A percentile compares a stretch with the other conserved stretches of the same genome.
Evolutionary conservation across 2,797 vertebrate species (phyloP).

Genomic region (Girardinus metallicus): DNA sequence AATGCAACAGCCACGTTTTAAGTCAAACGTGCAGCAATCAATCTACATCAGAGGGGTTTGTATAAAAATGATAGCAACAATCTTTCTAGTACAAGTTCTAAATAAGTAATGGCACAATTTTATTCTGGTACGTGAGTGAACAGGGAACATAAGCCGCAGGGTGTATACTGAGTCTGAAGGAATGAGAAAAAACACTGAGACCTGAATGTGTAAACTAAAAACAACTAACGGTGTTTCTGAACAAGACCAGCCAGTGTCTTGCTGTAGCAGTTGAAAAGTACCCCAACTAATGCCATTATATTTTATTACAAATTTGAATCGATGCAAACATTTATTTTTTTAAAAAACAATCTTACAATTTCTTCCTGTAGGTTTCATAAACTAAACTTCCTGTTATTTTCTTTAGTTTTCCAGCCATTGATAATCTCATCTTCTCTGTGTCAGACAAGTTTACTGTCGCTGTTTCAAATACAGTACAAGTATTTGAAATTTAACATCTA

Average conservation of each 20-base stretch:
- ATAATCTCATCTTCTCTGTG: not conserved
- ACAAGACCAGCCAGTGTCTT: not conserved
- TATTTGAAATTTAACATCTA: not conserved
- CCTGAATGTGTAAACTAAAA: conserved; percentile 10
- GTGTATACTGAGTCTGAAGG: not conserved
- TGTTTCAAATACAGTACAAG: not conserved
- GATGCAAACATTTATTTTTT: not conserved
- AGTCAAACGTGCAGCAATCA: conserved; percentile 45
- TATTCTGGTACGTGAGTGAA: not conserved
- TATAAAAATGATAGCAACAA: conserved; percentile 27
- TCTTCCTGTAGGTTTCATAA: not conserved
- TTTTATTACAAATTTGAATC: not conserved
- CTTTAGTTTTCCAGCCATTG: not conserved
- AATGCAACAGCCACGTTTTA: conserved; percentile 49
- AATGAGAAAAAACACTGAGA: not conserved
- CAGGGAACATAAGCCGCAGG: not conserved
- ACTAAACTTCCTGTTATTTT: not conserved
- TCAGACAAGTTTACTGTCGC: not conserved
- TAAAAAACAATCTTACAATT: not conserved
- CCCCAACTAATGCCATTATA: not conserved
- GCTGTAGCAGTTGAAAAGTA: not conserved
- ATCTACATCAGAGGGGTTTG: conserved; percentile 15
- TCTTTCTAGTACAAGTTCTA: conserved; percentile 16
- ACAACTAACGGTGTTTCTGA: not conserved
- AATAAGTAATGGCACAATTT: conserved; percentile 20